These are phyloP conservation scores for Drosophila pruinosa DNA, from an alignment of 1,140 invertebrate species.

Conservation along the genomic window DNA sequence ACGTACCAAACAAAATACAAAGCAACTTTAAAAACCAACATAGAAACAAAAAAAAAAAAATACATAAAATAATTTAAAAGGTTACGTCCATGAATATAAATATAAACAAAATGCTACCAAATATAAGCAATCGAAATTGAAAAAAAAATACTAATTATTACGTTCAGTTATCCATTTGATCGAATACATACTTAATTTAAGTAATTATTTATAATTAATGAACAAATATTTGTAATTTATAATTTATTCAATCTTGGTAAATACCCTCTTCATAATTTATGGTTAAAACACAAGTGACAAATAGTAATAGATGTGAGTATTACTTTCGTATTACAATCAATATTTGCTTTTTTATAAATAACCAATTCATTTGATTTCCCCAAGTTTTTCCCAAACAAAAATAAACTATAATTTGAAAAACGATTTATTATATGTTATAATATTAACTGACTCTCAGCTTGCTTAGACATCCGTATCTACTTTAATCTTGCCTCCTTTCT, in stretches of 20 bases:
- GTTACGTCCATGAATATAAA: slow-evolving; percentile 66
- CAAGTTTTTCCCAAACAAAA: slow-evolving; percentile 25
- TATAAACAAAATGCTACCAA: slow-evolving; percentile 59
- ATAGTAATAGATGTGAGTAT: neutral
- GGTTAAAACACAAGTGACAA: slow-evolving; percentile 14
- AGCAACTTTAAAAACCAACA: slow-evolving; percentile 68
- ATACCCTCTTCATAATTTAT: neutral
- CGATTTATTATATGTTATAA: neutral
- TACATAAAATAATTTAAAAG: slow-evolving; percentile 48
- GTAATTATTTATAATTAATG: slow-evolving; percentile 32
- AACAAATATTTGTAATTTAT: slow-evolving; percentile 28
- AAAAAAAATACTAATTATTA: slow-evolving; percentile 30
- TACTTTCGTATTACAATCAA: slow-evolving; percentile 2
- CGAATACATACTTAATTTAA: slow-evolving; percentile 20
- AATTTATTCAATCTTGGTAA: too few species aligned
- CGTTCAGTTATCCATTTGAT: slow-evolving; percentile 20
- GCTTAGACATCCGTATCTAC: slow-evolving; percentile 37
- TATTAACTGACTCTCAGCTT: neutral
- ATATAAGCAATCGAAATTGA: slow-evolving; percentile 34
- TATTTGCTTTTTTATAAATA: slow-evolving; percentile 35
- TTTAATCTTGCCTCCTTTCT: slow-evolving; percentile 59
- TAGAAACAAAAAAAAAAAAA: slow-evolving; percentile 40
- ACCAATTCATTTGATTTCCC: slow-evolving; percentile 33
- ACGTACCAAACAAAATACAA: slow-evolving; percentile 70
- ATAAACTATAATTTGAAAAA: slow-evolving; percentile 41